Base-by-base conservation (phyloP, 2,113 vertebrate species). In the Caranx ignobilis region DNA sequence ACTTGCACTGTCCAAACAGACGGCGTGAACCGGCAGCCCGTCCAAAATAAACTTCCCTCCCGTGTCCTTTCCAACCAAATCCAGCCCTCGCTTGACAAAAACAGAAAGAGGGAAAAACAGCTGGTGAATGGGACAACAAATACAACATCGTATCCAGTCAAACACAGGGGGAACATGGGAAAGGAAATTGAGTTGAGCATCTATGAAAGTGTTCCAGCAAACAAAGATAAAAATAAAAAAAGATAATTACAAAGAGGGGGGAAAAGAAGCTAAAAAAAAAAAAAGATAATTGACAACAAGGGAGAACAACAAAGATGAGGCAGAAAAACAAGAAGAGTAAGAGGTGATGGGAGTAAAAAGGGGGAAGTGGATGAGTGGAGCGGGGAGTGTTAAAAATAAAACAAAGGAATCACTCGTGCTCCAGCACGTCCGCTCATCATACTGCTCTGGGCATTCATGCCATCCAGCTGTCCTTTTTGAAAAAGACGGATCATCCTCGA, bases 361-460 rank as follows among this genome's bases (percentile, higher is more conserved):
- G 31, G 76, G 75, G 65, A 69, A 80, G 57, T 76, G 86, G 79
- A 77, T 78, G 75, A 82, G 76, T 43, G 67, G 41, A 82, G 72
- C 63, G 67, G 52, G 72, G 84, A 75, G 86, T 84, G 89, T 92
- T 94, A 91, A 94, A 95, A 95, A 95, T 94, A 92, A 94, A 91
- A 94, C 90, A 92, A 93, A 91, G 82, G 83, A 88, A 88, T 91
- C 81, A 78, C 79, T 92, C 56, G 64, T 85, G 82, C 89, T 91
- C 76, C 83, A 80, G 85, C 85, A 88, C 90, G 77, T 95, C 90
- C 87, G 88, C 90, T 89, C 81, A 73, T 90, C 91, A 82, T 70
- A 79, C 81, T 68, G 89, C 91, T 91, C 65, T 81, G 81, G 86
- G 85, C 91, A 89, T 93, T 93, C 85, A 90, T 82, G 91, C 73